Percentiles rank a stretch among this genome's conserved stretches.
These are phyloP conservation scores for Chroicocephalus ridibundus DNA, from an alignment of 2,113 vertebrate genomes.

Conservation along the genomic window DNA sequence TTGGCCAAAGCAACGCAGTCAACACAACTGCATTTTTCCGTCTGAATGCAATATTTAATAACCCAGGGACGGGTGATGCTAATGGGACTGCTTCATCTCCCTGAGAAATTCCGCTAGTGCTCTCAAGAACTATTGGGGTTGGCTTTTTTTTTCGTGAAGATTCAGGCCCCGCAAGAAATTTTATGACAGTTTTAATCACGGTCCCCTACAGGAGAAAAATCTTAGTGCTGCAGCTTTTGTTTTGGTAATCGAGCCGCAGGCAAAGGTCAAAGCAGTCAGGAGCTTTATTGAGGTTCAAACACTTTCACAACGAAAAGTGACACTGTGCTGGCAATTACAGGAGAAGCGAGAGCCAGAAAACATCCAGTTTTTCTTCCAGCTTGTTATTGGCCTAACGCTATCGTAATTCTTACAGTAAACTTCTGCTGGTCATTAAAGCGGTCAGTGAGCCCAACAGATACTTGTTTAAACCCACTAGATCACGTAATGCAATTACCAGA, in stretches of 20 bases:
- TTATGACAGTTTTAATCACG: neutral
- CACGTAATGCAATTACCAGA: neutral
- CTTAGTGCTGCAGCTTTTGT: neutral
- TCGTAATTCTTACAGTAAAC: neutral
- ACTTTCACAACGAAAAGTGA: neutral
- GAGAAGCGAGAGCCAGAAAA: neutral
- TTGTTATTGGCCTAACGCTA: neutral
- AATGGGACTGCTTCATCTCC: neutral
- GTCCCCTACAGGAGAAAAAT: neutral
- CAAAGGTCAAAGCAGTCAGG: neutral
- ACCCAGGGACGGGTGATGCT: rapidly evolving
- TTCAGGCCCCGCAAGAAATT: neutral
- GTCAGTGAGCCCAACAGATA: neutral
- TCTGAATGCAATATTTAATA: neutral
- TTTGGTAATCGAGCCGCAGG: neutral
- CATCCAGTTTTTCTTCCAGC: neutral
- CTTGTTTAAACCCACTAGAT: neutral
- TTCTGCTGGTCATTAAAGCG: neutral
- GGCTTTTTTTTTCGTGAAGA: neutral
- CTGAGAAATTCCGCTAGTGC: neutral
- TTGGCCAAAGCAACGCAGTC: neutral
- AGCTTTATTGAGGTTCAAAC: neutral
- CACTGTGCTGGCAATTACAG: neutral
- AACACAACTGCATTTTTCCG: neutral
- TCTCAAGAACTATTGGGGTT: neutral